phyloP scores from a whole-genome alignment of 2,888 invertebrate species.

The Nomada ferruginata region DNA sequence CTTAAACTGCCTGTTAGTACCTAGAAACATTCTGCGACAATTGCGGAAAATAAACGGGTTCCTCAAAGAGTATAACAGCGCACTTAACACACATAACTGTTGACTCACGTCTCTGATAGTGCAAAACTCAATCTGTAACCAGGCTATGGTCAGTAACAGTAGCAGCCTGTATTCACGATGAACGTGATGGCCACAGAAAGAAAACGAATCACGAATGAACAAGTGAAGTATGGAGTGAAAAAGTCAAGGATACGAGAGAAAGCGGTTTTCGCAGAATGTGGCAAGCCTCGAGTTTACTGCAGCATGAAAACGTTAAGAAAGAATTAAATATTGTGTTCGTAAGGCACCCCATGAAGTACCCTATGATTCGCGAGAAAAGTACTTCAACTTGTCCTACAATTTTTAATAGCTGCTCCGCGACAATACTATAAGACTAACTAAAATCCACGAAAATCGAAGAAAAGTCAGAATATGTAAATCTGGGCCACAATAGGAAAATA shows the following conservation, averaged over 20 bases:
- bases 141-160: neutral
- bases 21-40: neutral
- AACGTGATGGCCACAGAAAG: neutral
- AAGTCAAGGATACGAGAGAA: slow-evolving; percentile 60
- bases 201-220: neutral
- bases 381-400: too few species aligned
- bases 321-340: too few species aligned
- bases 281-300: neutral
- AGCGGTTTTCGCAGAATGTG: slow-evolving; percentile 26
- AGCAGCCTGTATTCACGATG: neutral
- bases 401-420: too few species aligned
- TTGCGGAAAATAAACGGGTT: neutral
- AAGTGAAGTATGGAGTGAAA: slow-evolving; percentile 36
- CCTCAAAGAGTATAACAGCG: too few species aligned
- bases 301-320: too few species aligned
- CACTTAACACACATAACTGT: neutral
- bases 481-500: too few species aligned
- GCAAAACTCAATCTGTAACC: neutral
- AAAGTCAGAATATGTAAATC: too few species aligned
- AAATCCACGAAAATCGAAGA: too few species aligned
- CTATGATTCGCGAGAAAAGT: too few species aligned
- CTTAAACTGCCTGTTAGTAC: neutral
- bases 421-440: too few species aligned
- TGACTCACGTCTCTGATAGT: slow-evolving; percentile 1
- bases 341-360: too few species aligned